These are phyloP conservation scores for Crocallis elinguaria DNA, from an alignment of 2,888 invertebrate genomes.

Conservation along the genomic window DNA sequence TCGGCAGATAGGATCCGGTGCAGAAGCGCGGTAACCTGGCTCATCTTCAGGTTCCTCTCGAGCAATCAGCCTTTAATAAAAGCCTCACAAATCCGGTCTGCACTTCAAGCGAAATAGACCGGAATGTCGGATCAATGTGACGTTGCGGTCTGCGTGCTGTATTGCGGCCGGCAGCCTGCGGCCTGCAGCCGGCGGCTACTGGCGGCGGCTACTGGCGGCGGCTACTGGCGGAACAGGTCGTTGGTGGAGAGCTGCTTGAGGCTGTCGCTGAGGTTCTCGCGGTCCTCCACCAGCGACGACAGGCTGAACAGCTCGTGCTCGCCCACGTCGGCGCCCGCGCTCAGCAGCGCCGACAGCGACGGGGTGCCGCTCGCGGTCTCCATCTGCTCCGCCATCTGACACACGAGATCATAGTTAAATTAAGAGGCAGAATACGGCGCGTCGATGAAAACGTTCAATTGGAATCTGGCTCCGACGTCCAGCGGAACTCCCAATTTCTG, in stretches of 20 bases:
- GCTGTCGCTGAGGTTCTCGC: conserved; percentile 52
- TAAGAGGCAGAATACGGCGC: no score
- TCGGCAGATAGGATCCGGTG: no score
- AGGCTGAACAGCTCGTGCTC: conserved; percentile 75
- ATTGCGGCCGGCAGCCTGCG: background rate
- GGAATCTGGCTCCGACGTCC: no score
- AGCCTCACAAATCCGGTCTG: no score
- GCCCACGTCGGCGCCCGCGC: conserved; percentile 49
- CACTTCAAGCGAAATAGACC: no score
- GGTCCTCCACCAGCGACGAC: conserved; percentile 49
- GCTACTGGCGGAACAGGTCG: conserved; percentile 45
- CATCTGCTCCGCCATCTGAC: conserved; percentile 40
- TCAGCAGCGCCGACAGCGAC: conserved; percentile 57
- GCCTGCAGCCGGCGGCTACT: background rate
- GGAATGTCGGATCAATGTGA: no score
- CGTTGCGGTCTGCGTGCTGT: no score
- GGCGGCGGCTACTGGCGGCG: background rate
- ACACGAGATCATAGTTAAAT: background rate
- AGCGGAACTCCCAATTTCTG: no score
- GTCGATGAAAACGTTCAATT: no score
- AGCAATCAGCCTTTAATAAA: no score
- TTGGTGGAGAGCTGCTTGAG: conserved; percentile 59
- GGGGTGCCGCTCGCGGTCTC: conserved; percentile 39
- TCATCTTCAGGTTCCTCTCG: no score
- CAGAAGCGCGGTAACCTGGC: no score